Base-by-base conservation (phyloP, 2,797 vertebrate species). In the Tamandua tetradactyla region DNA sequence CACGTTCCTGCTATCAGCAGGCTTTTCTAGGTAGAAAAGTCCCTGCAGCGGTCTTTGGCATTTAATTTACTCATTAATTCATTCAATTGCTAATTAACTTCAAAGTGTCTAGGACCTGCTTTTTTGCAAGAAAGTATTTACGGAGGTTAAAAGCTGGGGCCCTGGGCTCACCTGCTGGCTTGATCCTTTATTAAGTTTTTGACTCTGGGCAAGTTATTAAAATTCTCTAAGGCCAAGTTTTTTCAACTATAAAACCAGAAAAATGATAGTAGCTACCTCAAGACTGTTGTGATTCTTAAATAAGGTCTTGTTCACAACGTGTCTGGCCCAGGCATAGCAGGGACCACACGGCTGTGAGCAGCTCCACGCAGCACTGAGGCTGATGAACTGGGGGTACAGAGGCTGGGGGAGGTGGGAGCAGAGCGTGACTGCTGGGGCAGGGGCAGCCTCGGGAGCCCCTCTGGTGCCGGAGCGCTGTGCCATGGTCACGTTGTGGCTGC, bases 191-290 rank as follows among this genome's bases (percentile, higher is more conserved):
- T 18, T 68, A n/a, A 55, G 68, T 91, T 80, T 83, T 61, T 83
- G 78, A 79, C 66, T n/a, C 61, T 91, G 44, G 13, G 4, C 59
- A 90, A 85, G 6, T 71, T 64, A 81, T 40, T 95, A 86, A 86
- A 84, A 62, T 90, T 90, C 37, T 79, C 37, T 59, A 66, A 92
- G n/a, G 52, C 9, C 42, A 11, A 30, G 47, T 90, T 83, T 95
- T 52, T 92, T 94, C 23, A 32, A 62, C 71, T 64, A 8, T 62
- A 93, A 87, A 68, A 44, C 7, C 12, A 17, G 64, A 61, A 89
- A 64, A 59, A 68, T 42, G 42, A 62, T 23, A 20, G 35, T 37
- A 52, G 18, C 42, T 66, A 27, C 32, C 30, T 89, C 64, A 87
- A 44, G 17, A n/a, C 55, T 55, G n/a, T 69, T 79, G 37, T 27